These are phyloP conservation scores for Marmota flaviventris DNA, from an alignment of 2,113 vertebrate genomes.

Conservation along the genomic window DNA sequence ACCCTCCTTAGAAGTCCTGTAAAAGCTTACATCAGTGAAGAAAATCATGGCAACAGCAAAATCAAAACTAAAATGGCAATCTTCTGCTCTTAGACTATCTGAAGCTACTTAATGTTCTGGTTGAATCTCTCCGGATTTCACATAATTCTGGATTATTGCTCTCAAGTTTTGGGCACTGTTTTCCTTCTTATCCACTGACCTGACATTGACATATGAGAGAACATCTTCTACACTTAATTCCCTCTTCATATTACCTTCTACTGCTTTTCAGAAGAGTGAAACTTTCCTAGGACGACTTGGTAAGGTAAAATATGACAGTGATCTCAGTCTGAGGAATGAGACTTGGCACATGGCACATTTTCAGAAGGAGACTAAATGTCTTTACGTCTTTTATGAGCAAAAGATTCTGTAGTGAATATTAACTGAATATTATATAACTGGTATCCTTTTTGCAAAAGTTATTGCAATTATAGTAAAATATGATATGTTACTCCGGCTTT, in stretches of 20 bases:
- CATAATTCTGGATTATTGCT: constrained; percentile 11
- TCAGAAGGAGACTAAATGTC: background rate
- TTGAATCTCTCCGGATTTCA: background rate
- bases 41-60: constrained; percentile 44
- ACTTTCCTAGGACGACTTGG: background rate
- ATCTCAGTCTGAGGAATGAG: background rate
- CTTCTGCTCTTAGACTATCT: background rate
- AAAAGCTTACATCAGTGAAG: constrained; percentile 55
- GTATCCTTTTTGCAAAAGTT: background rate
- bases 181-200: background rate
- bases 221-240: background rate
- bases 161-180: background rate
- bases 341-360: background rate
- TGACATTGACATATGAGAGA: background rate
- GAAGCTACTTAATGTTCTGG: background rate
- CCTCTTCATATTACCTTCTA: background rate
- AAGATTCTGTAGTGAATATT: background rate
- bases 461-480: background rate
- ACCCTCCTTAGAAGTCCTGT: background rate
- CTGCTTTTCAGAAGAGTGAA: background rate
- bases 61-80: constrained; percentile 57
- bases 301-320: background rate
- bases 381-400: background rate
- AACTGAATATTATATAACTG: background rate
- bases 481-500: background rate